Base-by-base conservation (phyloP, 2,113 vertebrate species). In the Alosa alosa region DNA sequence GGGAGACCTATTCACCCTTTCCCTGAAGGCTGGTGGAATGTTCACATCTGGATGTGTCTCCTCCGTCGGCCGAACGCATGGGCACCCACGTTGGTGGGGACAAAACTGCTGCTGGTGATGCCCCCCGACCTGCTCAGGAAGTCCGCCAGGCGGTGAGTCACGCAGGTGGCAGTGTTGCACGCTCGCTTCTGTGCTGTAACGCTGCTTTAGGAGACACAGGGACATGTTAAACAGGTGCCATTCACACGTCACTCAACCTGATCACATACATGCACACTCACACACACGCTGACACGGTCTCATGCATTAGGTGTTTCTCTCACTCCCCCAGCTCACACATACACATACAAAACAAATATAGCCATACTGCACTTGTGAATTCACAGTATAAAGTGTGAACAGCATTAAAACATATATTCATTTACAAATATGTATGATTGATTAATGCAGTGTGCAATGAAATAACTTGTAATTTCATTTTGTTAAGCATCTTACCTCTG, bases 151-250 rank as follows among this genome's bases (percentile, higher is more conserved):
- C 97, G 97, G 55, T 99, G 97, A 86, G 97, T 99, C 85, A 96
- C 97, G 0, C 98, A 99, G 81, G 98, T 99, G 0, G 97, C 97
- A n/a, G 97, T 99, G 92, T 97, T 99, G 92, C 98, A 99, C 39
- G 96, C 95, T 84, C 97, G 95, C 93, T 99, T 99, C 94, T 98
- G 97, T 87, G 96, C 88, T 86, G 95, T 95, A 82, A 95, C 84
- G 0, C 97, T 99, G 96, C 93, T 96, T 95, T 93, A 94, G 47
- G 86, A 90, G 57, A 91, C 72, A 78, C 81, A 50, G 64, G 25
- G n/a, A 31, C 55, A 60, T 60, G 55, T 60, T 60, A 60, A 60
- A 60, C 55, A 60, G 18, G 55, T 60, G 64, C n/a, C 64, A 13
- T 31, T 68, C 72, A 41, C 72, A 78, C 10, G 36, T 68, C 64